A percentile compares a stretch with the other conserved stretches of the same genome.
These are phyloP conservation scores for Dendrolimus punctatus DNA, from an alignment of 1,140 invertebrate genomes.

Conservation along the genomic window DNA sequence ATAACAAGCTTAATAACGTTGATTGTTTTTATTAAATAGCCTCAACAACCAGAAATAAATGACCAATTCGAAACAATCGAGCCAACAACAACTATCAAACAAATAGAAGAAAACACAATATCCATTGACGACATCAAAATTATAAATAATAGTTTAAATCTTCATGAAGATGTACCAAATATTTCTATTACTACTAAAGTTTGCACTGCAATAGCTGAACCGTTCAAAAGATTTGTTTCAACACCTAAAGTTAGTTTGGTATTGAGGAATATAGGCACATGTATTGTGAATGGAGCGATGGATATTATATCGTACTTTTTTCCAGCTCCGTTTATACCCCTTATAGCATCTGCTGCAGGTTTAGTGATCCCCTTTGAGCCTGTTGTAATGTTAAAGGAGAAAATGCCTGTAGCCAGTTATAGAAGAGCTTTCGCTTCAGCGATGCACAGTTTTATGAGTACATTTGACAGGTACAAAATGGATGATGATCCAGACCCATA, in stretches of 20 bases:
- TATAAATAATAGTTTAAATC: no score
- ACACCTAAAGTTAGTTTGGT: constrained; percentile 39
- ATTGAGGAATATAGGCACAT: constrained; percentile 47
- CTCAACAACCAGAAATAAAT: constrained; percentile 39
- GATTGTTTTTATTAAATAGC: constrained; percentile 9
- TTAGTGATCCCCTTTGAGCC: constrained; percentile 58
- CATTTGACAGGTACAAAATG: constrained; percentile 44
- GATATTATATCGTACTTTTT: constrained; percentile 50
- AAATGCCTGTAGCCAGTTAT: constrained; percentile 53
- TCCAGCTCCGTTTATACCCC: constrained; percentile 49
- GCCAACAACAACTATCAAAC: background rate
- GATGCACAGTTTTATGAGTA: constrained; percentile 44
- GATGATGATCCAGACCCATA: constrained; percentile 49
- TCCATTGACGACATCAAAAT: no score
- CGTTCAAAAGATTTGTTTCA: constrained; percentile 27
- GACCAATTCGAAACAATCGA: constrained; percentile 29
- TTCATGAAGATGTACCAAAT: no score
- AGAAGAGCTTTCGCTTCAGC: constrained; percentile 49
- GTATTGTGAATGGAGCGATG: constrained; percentile 55
- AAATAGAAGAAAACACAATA: constrained; percentile 6
- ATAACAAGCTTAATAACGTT: no score
- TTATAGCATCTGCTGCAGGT: constrained; percentile 53
- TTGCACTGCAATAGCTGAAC: constrained; percentile 9
- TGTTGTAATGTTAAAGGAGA: constrained; percentile 40
- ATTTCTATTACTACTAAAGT: constrained; percentile 6